These are phyloP conservation scores for Hydrozoanthus tunicans DNA, from an alignment of 64 coral and sea anemone species.

Conservation along the genomic window DNA sequence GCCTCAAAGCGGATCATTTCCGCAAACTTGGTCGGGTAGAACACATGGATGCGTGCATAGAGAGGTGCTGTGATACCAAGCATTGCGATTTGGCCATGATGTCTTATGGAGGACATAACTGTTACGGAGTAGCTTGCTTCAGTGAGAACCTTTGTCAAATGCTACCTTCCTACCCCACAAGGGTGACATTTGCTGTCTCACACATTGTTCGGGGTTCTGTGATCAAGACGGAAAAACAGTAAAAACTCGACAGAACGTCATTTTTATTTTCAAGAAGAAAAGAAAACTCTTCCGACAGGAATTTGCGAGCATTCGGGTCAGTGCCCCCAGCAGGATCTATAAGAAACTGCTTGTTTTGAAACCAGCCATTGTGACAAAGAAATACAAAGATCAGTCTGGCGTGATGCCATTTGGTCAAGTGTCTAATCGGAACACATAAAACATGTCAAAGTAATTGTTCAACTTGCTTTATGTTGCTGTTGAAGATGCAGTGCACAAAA, in stretches of 20 bases:
- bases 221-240: background rate
- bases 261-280: background rate
- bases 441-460: background rate
- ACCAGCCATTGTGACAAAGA: background rate
- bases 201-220: constrained; percentile 54
- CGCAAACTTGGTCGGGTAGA: constrained; percentile 71
- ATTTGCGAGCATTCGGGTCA: constrained; percentile 44
- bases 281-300: background rate
- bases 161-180: constrained; percentile 89
- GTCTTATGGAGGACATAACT: constrained; percentile 83
- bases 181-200: constrained; percentile 77
- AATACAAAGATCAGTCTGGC: constrained; percentile 16
- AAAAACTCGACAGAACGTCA: background rate
- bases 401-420: constrained; percentile 7
- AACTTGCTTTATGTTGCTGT: background rate
- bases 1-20: constrained; percentile 79
- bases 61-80: constrained; percentile 72
- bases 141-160: constrained; percentile 88
- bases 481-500: too few relatives aligned
- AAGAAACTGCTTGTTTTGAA: constrained; percentile 49
- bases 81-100: constrained; percentile 91
- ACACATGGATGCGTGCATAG: constrained; percentile 76
- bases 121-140: constrained; percentile 87
- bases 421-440: background rate
- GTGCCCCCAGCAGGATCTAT: background rate